Evolutionary conservation across 1,140 invertebrate genomes (phyloP).

Genomic region (Kradibia gibbosae): DNA sequence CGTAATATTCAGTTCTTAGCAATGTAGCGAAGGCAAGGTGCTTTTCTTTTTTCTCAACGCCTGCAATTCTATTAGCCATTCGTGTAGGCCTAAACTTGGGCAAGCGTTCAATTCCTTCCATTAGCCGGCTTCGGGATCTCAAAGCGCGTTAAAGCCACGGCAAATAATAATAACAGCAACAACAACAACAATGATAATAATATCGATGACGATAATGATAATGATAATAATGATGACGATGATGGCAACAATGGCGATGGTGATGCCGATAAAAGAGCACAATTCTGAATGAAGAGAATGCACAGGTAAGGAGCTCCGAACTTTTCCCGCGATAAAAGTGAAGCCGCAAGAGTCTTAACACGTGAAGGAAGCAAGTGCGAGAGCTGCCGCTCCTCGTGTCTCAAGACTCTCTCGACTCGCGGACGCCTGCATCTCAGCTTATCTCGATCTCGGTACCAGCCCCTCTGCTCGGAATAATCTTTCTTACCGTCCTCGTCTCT

Average conservation of each 20-base stretch:
- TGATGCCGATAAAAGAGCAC: not conserved
- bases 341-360: not conserved
- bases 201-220: not conserved
- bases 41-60: not conserved
- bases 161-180: constrained; percentile 1
- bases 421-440: constrained; percentile 13
- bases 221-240: not conserved
- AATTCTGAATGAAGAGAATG: constrained; percentile 23
- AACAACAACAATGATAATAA: too few relatives aligned
- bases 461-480: constrained; percentile 4
- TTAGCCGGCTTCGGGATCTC: not conserved
- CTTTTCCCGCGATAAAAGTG: constrained; percentile 40
- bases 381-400: constrained; percentile 11
- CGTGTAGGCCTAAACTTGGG: not conserved
- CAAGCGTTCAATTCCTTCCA: constrained; percentile 2
- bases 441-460: constrained; percentile 38
- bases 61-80: not conserved
- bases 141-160: not conserved
- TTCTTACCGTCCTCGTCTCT: not conserved
- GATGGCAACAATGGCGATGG: not conserved
- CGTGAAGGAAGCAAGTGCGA: constrained; percentile 42
- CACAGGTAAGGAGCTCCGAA: not conserved
- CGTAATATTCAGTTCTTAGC: not conserved
- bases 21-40: not conserved
- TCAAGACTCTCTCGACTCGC: constrained; percentile 21